phyloP scores from a whole-genome alignment of 2,888 invertebrate genomes.

The Drosophila meridionalis region DNA sequence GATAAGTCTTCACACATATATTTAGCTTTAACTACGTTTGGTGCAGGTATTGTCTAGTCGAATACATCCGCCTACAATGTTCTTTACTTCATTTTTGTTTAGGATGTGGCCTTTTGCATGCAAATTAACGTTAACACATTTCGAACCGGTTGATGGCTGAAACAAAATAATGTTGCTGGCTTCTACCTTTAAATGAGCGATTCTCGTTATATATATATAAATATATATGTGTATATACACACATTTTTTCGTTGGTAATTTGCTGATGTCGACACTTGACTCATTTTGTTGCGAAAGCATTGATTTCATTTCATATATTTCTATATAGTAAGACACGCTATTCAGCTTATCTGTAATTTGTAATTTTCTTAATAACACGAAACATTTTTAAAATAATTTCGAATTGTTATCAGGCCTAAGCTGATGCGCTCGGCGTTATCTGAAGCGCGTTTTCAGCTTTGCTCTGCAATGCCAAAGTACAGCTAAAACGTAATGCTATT shows the following conservation, averaged over 20 bases:
- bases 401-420: conserved; percentile 1
- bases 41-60: background rate
- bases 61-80: background rate
- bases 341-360: background rate
- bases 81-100: conserved; percentile 13
- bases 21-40: background rate
- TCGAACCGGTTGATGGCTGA: conserved; percentile 52
- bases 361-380: background rate
- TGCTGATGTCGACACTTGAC: conserved; percentile 27
- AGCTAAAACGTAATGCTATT: conserved; percentile 16
- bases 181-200: conserved; percentile 41
- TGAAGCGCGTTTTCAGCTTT: background rate
- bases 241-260: background rate
- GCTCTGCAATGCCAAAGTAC: conserved; percentile 9
- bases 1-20: no score
- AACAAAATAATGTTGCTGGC: conserved; percentile 29
- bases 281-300: conserved; percentile 10
- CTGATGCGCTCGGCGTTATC: conserved; percentile 38
- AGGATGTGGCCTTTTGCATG: conserved; percentile 55
- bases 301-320: background rate
- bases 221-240: conserved; percentile 5
- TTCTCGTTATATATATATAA: background rate
- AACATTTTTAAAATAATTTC: conserved; percentile 8
- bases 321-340: background rate
- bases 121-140: conserved; percentile 56